Evolutionary conservation across 2,888 invertebrate species (phyloP), one percentile per base, ranked within the genome.

Genomic region (Philereme vetulata): DNA sequence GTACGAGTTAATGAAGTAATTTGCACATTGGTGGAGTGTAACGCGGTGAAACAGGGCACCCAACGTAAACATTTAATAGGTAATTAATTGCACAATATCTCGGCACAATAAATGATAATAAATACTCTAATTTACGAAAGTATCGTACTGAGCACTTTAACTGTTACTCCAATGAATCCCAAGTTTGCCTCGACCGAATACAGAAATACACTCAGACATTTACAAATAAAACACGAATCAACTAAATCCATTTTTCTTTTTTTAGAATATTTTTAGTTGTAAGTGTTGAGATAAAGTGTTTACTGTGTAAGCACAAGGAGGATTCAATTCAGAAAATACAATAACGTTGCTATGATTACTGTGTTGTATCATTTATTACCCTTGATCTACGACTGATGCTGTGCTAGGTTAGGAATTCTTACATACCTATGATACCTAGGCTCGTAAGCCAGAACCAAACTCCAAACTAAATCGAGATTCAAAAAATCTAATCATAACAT

Each of bases 261-360:
- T 88, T 92, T 93, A 94, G 93, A 88, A 92, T 90, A 93, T 93
- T 93, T 93, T 94, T 94, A 94, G 94, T 94, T 94, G 76, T 94
- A 94, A 94, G 94, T 94, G 94, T 94, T 94, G 93, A 93, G 86
- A 91, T 90, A 88, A 93, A 92, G 94, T 94, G 94, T 94, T 94
- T 94, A 94, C 94, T 94, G 93, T 94, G 94, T 94, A 94, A 94
- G 94, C 94, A 93, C 92, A 93, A 82, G 93, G 94, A 91, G 93
- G 87, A 94, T 93, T 94, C 93, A 94, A 94, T 94, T 94, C 93
- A 93, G 93, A 88, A 85, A 93, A 94, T 94, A 94, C 93, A 94
- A 94, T 94, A 94, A 94, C 93, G 94, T 94, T 94, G 94, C 94
- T 94, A 94, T 94, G 94, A 93, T 92, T 88, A 86, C 64, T 74